Conservation (phyloP, 2,113 vertebrate species). For the Columbina picui region DNA sequence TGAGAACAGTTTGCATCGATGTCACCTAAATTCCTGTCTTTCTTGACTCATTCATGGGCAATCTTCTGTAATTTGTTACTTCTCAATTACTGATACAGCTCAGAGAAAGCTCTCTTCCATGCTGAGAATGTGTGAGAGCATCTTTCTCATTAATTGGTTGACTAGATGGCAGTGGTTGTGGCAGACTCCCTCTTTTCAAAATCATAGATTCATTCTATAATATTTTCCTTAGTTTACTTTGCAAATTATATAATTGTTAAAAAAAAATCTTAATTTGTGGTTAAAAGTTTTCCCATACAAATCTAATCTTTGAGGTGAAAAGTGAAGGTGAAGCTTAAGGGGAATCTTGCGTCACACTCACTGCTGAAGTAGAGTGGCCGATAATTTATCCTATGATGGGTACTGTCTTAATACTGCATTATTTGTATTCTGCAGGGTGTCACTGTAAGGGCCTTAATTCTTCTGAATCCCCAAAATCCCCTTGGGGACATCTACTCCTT, state of each 20-base stretch:
- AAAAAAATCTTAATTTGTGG: background rate
- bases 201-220: background rate
- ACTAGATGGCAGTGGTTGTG: background rate
- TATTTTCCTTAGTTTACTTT: background rate
- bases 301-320: background rate
- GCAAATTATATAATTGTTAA: background rate
- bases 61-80: background rate
- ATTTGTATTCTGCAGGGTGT: slow-evolving; percentile 80
- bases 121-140: background rate
- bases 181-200: background rate
- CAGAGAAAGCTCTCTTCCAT: background rate
- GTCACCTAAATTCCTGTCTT: background rate
- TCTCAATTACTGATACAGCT: background rate
- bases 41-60: background rate
- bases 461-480: slow-evolving; percentile 96
- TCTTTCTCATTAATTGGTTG: background rate
- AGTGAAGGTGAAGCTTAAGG: background rate
- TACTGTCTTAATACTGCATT: background rate
- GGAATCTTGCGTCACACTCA: background rate
- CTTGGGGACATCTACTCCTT: slow-evolving; percentile 90
- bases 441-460: slow-evolving; percentile 86
- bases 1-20: background rate
- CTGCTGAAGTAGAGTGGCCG: background rate
- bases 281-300: background rate
- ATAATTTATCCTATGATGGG: background rate